Evolutionary conservation across 1,140 invertebrate species (phyloP), one percentile per base, ranked within the genome.

Genomic region (Drosophila oshimai): DNA sequence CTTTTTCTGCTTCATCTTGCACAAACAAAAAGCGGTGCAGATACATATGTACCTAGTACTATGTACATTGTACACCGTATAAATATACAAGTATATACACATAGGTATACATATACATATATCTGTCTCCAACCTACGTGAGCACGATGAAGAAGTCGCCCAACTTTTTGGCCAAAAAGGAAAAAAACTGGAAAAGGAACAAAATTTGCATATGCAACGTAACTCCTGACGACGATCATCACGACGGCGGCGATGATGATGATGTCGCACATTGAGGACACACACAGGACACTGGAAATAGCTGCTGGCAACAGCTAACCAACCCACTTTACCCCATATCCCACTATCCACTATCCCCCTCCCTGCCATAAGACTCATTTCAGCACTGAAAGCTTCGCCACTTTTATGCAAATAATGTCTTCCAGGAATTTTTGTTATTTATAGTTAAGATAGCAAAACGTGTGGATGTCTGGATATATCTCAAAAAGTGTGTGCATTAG

Each of bases 321-420:
- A 24, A 57, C 6, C 17, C 22, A 28, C 0, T 33, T n/a, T 7
- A 57, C 6, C 17, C 22, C 20, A 0, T 33, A 15, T 7, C 24
- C 34, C 18, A 4, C 12, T 10, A n/a, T 12, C 20, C 9, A 44
- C 41, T 26, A 26, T 26, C 6, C 39, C 20, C 10, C 3, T 6
- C 17, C 20, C 10, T 5, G 10, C 17, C 34, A 13, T 26, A 6
- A 15, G 13, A 22, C 33, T 62, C 41, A 46, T 61, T 53, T 20
- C 42, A 15, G 28, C 60, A 54, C 51, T 53, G 44, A 50, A 61
- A 61, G 60, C 80, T 86, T 86, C 67, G 76, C 76, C 81, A 87
- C 83, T 87, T 87, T 87, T 87, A 87, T 87, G 81, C 83, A 87
- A 87, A 86, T 86, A 88, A 88, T 89, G 84, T 88, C 74, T 89